Base-by-base conservation (phyloP, 2,888 invertebrate species). In the Sinohyriopsis cumingii region DNA sequence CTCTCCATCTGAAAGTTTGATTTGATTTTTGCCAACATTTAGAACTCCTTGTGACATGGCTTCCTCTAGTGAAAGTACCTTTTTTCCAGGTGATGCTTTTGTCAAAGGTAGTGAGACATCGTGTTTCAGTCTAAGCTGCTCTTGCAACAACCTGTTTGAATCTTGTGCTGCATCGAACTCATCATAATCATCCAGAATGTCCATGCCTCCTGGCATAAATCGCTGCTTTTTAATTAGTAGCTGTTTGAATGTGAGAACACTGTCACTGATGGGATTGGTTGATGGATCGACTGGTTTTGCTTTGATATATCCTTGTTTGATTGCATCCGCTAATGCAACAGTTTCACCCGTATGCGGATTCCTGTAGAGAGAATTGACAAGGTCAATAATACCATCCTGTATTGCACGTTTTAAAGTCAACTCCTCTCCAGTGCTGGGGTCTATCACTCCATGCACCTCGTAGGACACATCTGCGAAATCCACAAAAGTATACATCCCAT, bases 321-420 rank as follows among this genome's bases (percentile, higher is more conserved):
- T 78, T 33, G 87, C 87, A 59, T 86, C 86, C 22, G 85, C 78
- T 20, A 87, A 67, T 6, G 84, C 71, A 74, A 86, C 85, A 6
- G 80, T 80, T 70, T 86, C 85, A n/a, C 84, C 87, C 3, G 86
- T 85, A 63, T 79, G 75, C 19, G 85, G 85, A 69, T 86, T 84
- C 20, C 82, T 78, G 74, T 85, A 87, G n/a, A 82, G 65, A 5
- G 86, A 86, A 65, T 82, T 84, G n/a, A 68, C 75, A 3, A 79
- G 79, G 69, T 88, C 87, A 60, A 88, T 80, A 53, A 87, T 79
- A 12, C 84, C 85, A 65, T 82, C 83, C 54, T 79, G 79, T 63
- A 86, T 81, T 57, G 85, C 86, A 68, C 82, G 75, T 75, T 82
- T 80, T 15, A 86, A 73, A 7, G 86, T 78, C 63, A 86, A 77